Percentiles rank a stretch among this genome's conserved stretches.
Evolutionary conservation across 2,797 vertebrate species (phyloP).

Genomic region (Pachyuromys duprasi): DNA sequence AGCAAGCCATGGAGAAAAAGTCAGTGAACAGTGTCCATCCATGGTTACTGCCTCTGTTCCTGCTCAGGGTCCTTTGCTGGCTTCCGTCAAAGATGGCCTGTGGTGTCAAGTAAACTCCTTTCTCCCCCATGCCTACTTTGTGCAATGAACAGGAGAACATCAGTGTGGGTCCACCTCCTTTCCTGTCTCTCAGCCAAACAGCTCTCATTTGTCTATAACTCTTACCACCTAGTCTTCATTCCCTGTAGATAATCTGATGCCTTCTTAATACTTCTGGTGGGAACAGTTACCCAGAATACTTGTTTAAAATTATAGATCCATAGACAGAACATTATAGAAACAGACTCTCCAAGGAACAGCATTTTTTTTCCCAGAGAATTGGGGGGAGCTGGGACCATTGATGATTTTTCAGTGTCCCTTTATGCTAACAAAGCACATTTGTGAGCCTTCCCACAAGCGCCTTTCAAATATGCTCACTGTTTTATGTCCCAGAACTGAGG

Average conservation of each 20-base stretch:
- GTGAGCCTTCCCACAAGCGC: neutral
- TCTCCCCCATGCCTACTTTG: neutral
- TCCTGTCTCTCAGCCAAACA: neutral
- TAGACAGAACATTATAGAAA: neutral
- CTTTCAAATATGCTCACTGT: neutral
- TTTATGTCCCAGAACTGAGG: conserved; percentile 42
- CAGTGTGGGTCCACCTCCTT: neutral
- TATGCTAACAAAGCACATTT: neutral
- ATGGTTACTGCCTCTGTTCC: neutral
- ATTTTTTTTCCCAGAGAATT: neutral
- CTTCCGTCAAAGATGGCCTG: neutral
- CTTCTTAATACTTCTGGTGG: conserved; percentile 7
- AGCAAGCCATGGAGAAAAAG: neutral
- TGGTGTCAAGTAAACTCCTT: neutral
- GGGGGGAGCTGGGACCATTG: neutral
- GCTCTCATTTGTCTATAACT: neutral
- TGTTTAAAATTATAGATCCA: conserved; percentile 29
- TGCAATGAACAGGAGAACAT: neutral
- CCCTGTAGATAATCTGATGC: conserved; percentile 34
- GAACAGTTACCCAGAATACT: conserved; percentile 35
- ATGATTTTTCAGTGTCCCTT: conserved; percentile 24
- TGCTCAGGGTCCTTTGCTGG: neutral
- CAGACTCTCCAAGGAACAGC: neutral
- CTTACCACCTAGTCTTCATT: conserved; percentile 10
- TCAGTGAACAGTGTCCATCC: neutral